These are phyloP conservation scores for Oncorhynchus tshawytscha DNA, from an alignment of 2,113 vertebrate genomes.

Conservation along the genomic window DNA sequence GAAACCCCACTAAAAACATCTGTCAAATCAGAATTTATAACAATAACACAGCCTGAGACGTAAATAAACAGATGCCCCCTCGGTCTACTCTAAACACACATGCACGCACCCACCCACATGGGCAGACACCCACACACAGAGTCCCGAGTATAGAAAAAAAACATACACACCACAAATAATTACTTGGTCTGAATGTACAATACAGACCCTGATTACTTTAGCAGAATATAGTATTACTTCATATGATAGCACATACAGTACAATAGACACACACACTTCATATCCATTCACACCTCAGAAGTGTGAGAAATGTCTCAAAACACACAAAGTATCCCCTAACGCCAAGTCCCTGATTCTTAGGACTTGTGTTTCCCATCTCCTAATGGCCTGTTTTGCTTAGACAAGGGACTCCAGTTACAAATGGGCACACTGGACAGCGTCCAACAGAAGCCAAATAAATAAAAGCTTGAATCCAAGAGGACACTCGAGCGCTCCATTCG, in stretches of 20 bases:
- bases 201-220: neutral
- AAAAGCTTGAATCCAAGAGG: slow-evolving; percentile 28
- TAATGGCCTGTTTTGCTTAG: slow-evolving; percentile 38
- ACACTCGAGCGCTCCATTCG: slow-evolving; percentile 2
- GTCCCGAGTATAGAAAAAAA: too few relatives aligned
- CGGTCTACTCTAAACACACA: slow-evolving; percentile 4
- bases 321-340: neutral
- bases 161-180: too few relatives aligned
- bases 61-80: slow-evolving; percentile 12
- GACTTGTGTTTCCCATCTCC: slow-evolving; percentile 5
- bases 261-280: neutral
- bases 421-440: slow-evolving; percentile 41
- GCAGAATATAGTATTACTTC: too few relatives aligned
- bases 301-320: neutral
- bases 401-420: slow-evolving; percentile 39
- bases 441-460: slow-evolving; percentile 45
- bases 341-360: neutral
- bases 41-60: slow-evolving; percentile 15
- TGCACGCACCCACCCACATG: neutral
- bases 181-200: too few relatives aligned
- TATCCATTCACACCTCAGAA: neutral
- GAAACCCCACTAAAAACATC: slow-evolving; percentile 26
- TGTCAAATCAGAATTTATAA: slow-evolving; percentile 27
- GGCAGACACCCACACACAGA: neutral
- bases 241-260: too few relatives aligned